These are phyloP conservation scores for Thripadectes ignobilis DNA, from an alignment of 2,797 vertebrate genomes.

Conservation along the genomic window DNA sequence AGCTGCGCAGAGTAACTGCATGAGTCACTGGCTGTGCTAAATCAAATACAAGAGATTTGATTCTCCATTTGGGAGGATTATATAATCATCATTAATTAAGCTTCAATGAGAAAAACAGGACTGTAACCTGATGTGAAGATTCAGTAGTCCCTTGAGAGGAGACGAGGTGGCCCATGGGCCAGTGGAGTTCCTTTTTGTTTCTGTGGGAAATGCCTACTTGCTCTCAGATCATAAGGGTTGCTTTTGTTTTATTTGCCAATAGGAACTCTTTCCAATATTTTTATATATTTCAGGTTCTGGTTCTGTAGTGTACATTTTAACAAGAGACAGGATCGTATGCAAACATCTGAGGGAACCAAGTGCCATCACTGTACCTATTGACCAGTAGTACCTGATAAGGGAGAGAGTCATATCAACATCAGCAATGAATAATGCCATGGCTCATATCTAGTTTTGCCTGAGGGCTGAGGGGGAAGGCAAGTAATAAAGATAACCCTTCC, in stretches of 20 bases:
- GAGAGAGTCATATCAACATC: neutral
- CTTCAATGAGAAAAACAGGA: constrained; percentile 36
- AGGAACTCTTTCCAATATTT: neutral
- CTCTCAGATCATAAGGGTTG: neutral
- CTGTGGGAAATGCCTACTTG: neutral
- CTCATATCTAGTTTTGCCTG: neutral
- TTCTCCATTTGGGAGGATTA: constrained; percentile 60
- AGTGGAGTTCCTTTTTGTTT: neutral
- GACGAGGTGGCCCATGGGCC: neutral
- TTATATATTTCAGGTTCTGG: neutral
- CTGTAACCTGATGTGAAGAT: constrained; percentile 26
- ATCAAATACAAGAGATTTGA: constrained; percentile 46
- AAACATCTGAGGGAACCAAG: neutral
- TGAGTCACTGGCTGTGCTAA: constrained; percentile 61
- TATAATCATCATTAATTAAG: constrained; percentile 65
- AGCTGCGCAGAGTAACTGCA: neutral
- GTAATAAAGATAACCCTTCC: neutral
- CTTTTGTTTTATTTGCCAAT: neutral
- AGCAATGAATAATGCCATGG: neutral
- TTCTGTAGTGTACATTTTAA: neutral
- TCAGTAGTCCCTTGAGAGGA: neutral
- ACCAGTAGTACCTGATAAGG: neutral
- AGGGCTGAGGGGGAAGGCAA: neutral
- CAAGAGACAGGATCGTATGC: neutral
- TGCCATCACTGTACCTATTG: neutral